Percentiles rank a stretch among this genome's conserved stretches.
These are phyloP conservation scores for Otis tarda DNA, from an alignment of 2,113 vertebrate species.

Conservation along the genomic window DNA sequence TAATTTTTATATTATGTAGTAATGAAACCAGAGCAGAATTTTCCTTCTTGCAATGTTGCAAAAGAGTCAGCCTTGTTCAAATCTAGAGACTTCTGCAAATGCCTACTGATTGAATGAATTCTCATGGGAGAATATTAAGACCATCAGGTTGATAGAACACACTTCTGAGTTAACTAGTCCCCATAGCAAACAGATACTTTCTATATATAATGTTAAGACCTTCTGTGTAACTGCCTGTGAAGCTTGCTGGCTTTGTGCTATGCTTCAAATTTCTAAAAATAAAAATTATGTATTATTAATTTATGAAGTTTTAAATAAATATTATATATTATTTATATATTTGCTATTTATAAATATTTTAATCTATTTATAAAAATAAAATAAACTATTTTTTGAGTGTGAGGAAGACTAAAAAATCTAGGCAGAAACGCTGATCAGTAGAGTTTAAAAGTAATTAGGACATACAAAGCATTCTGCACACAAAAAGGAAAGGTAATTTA, in stretches of 20 bases:
- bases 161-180: not conserved
- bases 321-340: too few species aligned
- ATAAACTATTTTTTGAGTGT: not conserved
- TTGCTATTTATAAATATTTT: too few species aligned
- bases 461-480: not conserved
- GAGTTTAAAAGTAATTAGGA: conserved; percentile 6
- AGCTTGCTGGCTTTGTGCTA: not conserved
- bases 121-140: not conserved
- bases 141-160: not conserved
- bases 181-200: not conserved
- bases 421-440: not conserved
- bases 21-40: not conserved
- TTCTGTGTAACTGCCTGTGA: not conserved
- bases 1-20: not conserved
- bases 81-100: not conserved
- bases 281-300: not conserved
- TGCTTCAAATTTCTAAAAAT: conserved; percentile 36
- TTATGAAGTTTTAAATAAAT: too few species aligned
- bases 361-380: too few species aligned
- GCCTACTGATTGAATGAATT: not conserved
- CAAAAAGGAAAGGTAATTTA: not conserved
- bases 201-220: not conserved
- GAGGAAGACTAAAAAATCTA: not conserved
- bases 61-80: not conserved
- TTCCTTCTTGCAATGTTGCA: not conserved